These are phyloP conservation scores for Gallinago jamesoni DNA, from an alignment of 2,113 vertebrate genomes.

Conservation along the genomic window DNA sequence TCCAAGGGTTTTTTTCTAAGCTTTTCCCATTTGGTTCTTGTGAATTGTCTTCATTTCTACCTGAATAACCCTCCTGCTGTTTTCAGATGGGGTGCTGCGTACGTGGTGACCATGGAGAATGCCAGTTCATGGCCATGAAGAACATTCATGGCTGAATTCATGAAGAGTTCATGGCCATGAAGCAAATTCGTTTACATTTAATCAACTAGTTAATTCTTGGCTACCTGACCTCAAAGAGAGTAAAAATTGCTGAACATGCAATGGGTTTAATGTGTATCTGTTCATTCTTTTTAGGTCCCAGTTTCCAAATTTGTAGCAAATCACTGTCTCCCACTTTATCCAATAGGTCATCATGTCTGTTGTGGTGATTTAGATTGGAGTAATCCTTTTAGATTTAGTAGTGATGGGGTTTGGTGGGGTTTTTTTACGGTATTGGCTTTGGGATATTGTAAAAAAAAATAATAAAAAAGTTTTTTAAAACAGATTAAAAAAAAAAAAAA, in stretches of 20 bases:
- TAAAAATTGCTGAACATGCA: background rate
- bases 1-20: background rate
- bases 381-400: background rate
- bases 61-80: background rate
- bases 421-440: background rate
- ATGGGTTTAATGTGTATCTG: background rate
- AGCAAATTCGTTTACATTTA: background rate
- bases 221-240: background rate
- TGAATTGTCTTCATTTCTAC: background rate
- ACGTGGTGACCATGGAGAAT: rapidly evolving
- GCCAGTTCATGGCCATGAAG: background rate
- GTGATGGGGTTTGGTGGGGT: background rate
- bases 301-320: background rate
- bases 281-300: background rate
- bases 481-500: background rate
- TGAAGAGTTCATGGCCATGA: background rate
- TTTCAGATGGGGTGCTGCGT: rapidly evolving
- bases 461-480: background rate
- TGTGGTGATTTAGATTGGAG: background rate
- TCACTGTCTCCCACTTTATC: background rate
- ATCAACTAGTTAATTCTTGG: background rate
- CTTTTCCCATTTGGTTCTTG: background rate
- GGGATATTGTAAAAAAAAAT: background rate
- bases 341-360: rapidly evolving
- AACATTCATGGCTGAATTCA: background rate